Evolutionary conservation across 2,888 invertebrate genomes (phyloP).

Genomic region (Eulithis prunata): DNA sequence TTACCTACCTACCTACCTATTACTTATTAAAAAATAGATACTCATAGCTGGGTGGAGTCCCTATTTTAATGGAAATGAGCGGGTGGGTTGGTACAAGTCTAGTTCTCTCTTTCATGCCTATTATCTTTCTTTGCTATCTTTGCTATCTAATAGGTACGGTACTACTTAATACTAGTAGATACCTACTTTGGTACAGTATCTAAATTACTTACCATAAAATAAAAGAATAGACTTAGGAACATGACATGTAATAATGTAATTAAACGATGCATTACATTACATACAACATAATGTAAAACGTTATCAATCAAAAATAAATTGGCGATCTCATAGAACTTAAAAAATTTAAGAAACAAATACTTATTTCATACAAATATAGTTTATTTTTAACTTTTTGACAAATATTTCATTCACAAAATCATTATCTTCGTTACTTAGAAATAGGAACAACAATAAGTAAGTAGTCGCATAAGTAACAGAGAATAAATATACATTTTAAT

Average conservation of each 20-base stretch:
- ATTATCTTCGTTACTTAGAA: too few relatives aligned
- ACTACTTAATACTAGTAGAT: too few relatives aligned
- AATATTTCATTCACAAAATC: background rate
- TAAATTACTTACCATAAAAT: background rate
- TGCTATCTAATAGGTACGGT: too few relatives aligned
- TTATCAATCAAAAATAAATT: slow-evolving; percentile 17
- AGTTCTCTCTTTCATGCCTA: too few relatives aligned
- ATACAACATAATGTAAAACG: slow-evolving; percentile 15
- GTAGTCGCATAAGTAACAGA: background rate
- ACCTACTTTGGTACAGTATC: too few relatives aligned
- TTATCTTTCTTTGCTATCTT: too few relatives aligned
- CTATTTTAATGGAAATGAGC: too few relatives aligned
- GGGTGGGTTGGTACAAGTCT: too few relatives aligned
- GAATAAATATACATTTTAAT: background rate
- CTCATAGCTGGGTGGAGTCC: too few relatives aligned
- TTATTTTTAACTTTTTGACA: background rate
- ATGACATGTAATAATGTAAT: background rate
- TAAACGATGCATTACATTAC: slow-evolving; percentile 7
- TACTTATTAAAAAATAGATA: too few relatives aligned
- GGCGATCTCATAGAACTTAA: slow-evolving; percentile 5
- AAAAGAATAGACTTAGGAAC: slow-evolving; percentile 6
- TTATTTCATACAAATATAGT: slow-evolving; percentile 1
- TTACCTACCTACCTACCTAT: too few relatives aligned
- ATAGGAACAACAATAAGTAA: too few relatives aligned
- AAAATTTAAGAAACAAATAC: background rate